phyloP scores from a whole-genome alignment of 1,140 invertebrate species.

The Listronotus bonariensis region DNA sequence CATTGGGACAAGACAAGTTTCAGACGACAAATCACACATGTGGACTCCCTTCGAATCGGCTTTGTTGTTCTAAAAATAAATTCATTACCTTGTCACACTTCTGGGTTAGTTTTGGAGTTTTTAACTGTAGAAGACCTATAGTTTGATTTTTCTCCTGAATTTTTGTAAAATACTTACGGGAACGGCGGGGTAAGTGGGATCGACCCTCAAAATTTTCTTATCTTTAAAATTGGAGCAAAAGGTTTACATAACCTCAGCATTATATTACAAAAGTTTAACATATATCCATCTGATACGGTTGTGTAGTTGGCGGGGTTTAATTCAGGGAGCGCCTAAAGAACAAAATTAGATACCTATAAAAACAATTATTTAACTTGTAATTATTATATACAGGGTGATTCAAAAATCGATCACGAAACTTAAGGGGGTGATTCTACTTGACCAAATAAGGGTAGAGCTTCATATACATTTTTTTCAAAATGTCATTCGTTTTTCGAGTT shows the following conservation, averaged over 20 bases:
- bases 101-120: too few species aligned
- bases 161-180: slow-evolving; percentile 58
- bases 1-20: slow-evolving; percentile 78
- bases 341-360: too few species aligned
- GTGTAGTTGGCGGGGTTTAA: slow-evolving; percentile 55
- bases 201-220: slow-evolving; percentile 79
- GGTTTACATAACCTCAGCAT: slow-evolving; percentile 83
- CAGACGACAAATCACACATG: slow-evolving; percentile 68
- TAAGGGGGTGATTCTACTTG: too few species aligned
- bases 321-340: slow-evolving; percentile 64
- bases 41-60: slow-evolving; percentile 66
- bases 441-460: too few species aligned
- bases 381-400: too few species aligned
- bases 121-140: too few species aligned
- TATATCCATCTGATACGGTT: slow-evolving; percentile 84
- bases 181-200: slow-evolving; percentile 84
- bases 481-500: too few species aligned
- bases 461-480: too few species aligned
- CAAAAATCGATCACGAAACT: too few species aligned
- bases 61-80: slow-evolving; percentile 54
- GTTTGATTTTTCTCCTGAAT: too few species aligned
- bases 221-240: slow-evolving; percentile 66
- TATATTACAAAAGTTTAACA: slow-evolving; percentile 83
- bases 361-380: too few species aligned
- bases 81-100: too few species aligned